These are phyloP conservation scores for Harpalus rufipes DNA, from an alignment of 2,888 invertebrate genomes.

Conservation along the genomic window DNA sequence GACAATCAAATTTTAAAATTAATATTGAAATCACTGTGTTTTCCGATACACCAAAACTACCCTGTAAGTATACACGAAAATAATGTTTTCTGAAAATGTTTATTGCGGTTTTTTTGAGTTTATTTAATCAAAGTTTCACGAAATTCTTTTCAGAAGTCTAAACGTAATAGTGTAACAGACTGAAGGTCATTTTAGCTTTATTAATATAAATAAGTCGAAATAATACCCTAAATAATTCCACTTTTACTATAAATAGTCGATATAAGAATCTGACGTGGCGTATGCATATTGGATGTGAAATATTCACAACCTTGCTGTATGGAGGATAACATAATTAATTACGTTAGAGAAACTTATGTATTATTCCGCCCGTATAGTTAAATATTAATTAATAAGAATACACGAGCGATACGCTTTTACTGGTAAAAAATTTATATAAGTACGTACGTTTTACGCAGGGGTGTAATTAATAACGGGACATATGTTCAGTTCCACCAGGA, in stretches of 20 bases:
- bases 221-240: no score
- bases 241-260: not conserved
- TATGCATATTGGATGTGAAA: not conserved
- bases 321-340: constrained; percentile 15
- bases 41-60: no score
- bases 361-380: constrained; percentile 14
- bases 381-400: constrained; percentile 17
- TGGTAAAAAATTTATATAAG: constrained; percentile 21
- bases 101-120: no score
- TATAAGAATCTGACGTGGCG: not conserved
- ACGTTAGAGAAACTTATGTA: constrained; percentile 21
- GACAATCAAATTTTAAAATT: no score
- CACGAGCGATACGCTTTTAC: constrained; percentile 10
- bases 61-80: no score
- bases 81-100: no score
- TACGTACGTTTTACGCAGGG: constrained; percentile 10
- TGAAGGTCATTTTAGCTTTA: no score
- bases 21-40: no score
- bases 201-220: no score
- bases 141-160: no score
- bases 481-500: constrained; percentile 31
- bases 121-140: no score
- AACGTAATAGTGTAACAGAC: no score
- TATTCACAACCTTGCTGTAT: not conserved
- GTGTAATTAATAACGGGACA: constrained; percentile 21